Base-by-base conservation (phyloP, 1,140 invertebrate species). In the Neotoxoptera formosana region DNA sequence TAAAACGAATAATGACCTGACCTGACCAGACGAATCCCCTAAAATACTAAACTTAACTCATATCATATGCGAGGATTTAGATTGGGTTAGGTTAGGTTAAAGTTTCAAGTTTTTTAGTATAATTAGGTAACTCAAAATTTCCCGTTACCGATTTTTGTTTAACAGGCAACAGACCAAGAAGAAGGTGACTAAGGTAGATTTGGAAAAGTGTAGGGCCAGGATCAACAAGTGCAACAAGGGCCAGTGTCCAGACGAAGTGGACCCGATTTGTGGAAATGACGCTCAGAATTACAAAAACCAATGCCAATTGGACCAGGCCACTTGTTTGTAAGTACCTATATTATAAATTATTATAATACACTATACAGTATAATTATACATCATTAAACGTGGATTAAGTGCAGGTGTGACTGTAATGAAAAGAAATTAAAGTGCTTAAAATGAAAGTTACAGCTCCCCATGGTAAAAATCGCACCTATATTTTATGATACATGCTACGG, bases 211-310 rank as follows among this genome's bases (percentile, higher is more conserved):
- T 95, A 96, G 96, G 94, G 95, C 96, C 53, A 97, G 97, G 94
- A 95, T 97, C 94, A 96, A 96, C 91, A 97, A 97, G 94, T 98
- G 97, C 95, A 95, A 96, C 94, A 97, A 97, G 94, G 96, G 97
- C 60, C 96, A 97, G 93, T 96, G 96, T 93, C 95, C 96, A 0
- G 95, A 94, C 45, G 96, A 97, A 17, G 94, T 95, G 30, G 98
- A 98, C 95, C 97, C 97, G 17, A 97, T 98, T 67, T 98, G 98
- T 95, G 98, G 97, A 25, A 98, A 97, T 25, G 97, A 98, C 94
- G 97, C 97, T 11, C 96, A 96, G 93, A 98, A 97, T 0, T 98
- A 98, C 95, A 96, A 96, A 48, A 98, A 98, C 94, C 96, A 97
- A 94, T 98, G 98, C 95, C 96, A 97, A 88, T 95, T 98, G 47